Evolutionary conservation across 1,140 invertebrate genomes (phyloP).

Genomic region (Asbolus verrucosus): DNA sequence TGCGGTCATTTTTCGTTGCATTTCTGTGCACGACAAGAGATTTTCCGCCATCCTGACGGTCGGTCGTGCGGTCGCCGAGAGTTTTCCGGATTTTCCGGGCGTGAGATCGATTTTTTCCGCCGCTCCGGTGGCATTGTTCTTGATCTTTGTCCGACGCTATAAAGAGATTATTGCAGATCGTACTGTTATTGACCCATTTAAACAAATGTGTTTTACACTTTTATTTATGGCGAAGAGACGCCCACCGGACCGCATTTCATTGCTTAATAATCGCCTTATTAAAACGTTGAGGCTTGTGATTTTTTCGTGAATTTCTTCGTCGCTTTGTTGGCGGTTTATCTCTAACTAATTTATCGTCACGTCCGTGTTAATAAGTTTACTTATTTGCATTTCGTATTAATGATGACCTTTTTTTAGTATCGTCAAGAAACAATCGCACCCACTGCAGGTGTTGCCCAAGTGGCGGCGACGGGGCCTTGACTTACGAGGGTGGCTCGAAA

Average conservation of each 20-base stretch:
- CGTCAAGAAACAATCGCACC: too few species aligned
- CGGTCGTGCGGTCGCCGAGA: neutral
- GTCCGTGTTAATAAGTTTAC: too few species aligned
- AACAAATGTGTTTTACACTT: constrained; percentile 23
- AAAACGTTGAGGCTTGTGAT: too few species aligned
- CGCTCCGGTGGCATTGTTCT: constrained; percentile 13
- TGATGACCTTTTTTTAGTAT: too few species aligned
- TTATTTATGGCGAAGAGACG: constrained; percentile 11
- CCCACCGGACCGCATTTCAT: constrained; percentile 20
- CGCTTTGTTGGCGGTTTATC: too few species aligned
- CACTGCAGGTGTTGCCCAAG: too few species aligned
- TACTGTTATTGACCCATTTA: constrained; percentile 31
- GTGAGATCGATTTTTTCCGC: neutral
- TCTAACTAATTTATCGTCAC: too few species aligned
- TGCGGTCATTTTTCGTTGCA: neutral
- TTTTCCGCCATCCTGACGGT: neutral
- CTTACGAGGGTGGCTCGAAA: too few species aligned
- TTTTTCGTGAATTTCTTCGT: too few species aligned
- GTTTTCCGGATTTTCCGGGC: constrained; percentile 24
- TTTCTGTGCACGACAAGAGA: neutral
- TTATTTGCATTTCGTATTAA: too few species aligned
- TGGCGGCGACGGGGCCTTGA: too few species aligned
- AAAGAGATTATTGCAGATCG: constrained; percentile 21
- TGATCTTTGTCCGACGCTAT: constrained; percentile 15
- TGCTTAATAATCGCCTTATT: constrained; percentile 17